Base-by-base conservation (phyloP, 2,888 invertebrate genomes). In the Chloromyia formosa region DNA sequence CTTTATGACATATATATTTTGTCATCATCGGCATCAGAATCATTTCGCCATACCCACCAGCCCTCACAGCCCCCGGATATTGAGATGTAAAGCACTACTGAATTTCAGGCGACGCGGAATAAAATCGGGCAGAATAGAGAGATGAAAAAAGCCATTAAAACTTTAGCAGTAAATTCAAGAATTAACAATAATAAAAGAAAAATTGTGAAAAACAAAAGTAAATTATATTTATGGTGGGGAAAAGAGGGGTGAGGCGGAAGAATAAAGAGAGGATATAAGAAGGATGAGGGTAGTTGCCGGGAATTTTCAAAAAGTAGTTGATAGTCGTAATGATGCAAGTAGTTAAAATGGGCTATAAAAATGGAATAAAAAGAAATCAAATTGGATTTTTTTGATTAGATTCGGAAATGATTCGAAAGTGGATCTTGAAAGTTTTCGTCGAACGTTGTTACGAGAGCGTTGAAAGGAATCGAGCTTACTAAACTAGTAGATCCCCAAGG, bases 91-190 rank as follows among this genome's bases (percentile, higher is more conserved):
- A 35, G 27, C 27, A 35, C 27, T 35, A 35, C 27, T 35, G 27
- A 35, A 35, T 2, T 35, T 35, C 27, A 35, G 27, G 3, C 27
- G 3, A 66, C 10, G 22, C 27, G 22, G 40, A 64, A 42, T 23
- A 56, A 10, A 20, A 42, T 20, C 66, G 14, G 5, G n/a, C n/a
- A 49, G 45, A 18, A 66, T 18, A 16, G 40, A 40, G 62, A 22
- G 40, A 62, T n/a, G 66, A 35, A 23, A 71, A 72, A 10, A 60
- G 40, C 62, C 73, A 64, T 74, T 74, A 74, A 74, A 74, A 74
- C 64, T 74, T 74, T 74, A 14, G 73, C 62, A 74, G 64, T 74
- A 74, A 74, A 74, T 74, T 74, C 64, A 64, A 74, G 49, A 66
- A 62, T 74, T 61, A 74, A 74, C 61, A 74, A 54, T 58, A 61